Evolutionary conservation across 2,888 invertebrate species (phyloP).

Genomic region (Erynnis tages): DNA sequence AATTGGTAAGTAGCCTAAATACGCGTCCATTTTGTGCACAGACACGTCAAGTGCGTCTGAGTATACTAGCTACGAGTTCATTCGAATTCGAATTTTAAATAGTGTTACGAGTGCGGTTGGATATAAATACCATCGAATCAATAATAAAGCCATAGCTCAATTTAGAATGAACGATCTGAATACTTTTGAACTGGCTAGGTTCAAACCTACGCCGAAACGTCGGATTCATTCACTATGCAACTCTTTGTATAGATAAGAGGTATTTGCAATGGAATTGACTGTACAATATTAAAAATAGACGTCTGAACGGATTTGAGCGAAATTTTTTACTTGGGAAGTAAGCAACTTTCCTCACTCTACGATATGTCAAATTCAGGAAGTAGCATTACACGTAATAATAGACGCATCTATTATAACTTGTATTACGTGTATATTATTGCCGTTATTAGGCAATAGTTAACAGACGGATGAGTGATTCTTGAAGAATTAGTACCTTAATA

Average conservation of each 20-base stretch:
- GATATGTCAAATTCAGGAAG: too few relatives aligned
- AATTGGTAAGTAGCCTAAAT: not conserved
- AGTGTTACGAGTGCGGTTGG: constrained; percentile 1
- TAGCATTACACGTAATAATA: too few relatives aligned
- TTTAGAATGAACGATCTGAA: constrained; percentile 8
- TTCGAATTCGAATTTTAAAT: constrained; percentile 14
- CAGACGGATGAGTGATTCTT: too few relatives aligned
- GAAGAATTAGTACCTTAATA: too few relatives aligned
- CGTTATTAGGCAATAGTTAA: too few relatives aligned
- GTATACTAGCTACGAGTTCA: constrained; percentile 8
- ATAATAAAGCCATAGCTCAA: constrained; percentile 4
- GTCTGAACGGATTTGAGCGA: too few relatives aligned
- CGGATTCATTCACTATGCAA: not conserved
- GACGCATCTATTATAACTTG: too few relatives aligned
- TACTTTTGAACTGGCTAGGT: constrained; percentile 14
- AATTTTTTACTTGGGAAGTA: not conserved
- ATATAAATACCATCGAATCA: constrained; percentile 12
- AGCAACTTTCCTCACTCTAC: too few relatives aligned
- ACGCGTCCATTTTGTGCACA: not conserved
- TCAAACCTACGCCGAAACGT: not conserved
- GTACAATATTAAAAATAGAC: not conserved
- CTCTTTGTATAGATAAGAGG: not conserved
- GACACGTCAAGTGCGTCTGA: constrained; percentile 21
- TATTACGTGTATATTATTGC: too few relatives aligned
- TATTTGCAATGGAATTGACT: too few relatives aligned